These are phyloP conservation scores for Hanleya hanleyi DNA, from an alignment of 2,888 invertebrate genomes.

Conservation along the genomic window DNA sequence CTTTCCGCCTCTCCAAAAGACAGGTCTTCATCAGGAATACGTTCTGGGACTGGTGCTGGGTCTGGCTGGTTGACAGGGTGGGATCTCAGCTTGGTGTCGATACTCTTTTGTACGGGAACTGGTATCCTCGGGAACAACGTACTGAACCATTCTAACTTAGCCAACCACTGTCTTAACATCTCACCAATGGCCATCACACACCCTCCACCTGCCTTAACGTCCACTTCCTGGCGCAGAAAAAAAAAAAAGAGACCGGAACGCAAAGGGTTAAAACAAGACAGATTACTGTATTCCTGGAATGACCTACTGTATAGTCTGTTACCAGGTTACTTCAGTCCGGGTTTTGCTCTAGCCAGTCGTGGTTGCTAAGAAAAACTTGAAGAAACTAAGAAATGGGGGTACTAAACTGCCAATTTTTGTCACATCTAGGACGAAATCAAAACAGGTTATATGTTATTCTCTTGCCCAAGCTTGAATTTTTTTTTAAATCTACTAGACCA, in stretches of 20 bases:
- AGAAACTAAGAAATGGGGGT: no score
- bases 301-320: no score
- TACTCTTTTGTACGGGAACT: constrained; percentile 94
- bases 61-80: background rate
- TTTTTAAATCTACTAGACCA: no score
- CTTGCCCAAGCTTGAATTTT: no score
- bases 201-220: constrained; percentile 98
- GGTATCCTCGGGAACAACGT: constrained; percentile 99
- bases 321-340: no score
- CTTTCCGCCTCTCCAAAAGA: constrained; percentile 65
- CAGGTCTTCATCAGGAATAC: constrained; percentile 59
- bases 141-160: constrained; percentile 98
- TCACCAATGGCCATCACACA: constrained; percentile 94
- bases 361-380: no score
- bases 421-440: no score
- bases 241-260: background rate
- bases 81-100: constrained; percentile 81
- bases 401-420: no score
- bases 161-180: constrained; percentile 91
- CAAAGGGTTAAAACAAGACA: no score
- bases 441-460: no score
- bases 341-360: constrained; percentile 58
- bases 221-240: constrained; percentile 82
- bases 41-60: constrained; percentile 25
- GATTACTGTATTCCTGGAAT: no score